These are phyloP conservation scores for Arothron firmamentum DNA, from an alignment of 2,113 vertebrate species.

Conservation along the genomic window DNA sequence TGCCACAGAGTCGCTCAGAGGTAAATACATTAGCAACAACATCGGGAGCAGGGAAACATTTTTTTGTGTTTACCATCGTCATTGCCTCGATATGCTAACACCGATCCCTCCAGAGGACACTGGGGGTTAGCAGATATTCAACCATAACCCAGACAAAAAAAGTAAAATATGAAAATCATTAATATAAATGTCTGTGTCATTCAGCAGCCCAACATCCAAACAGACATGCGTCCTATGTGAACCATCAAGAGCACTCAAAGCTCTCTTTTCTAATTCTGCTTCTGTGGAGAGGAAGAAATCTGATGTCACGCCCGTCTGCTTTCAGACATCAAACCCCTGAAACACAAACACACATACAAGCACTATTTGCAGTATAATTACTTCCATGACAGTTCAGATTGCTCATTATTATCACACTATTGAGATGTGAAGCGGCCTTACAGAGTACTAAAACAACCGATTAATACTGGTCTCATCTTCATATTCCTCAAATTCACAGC, in stretches of 20 bases:
- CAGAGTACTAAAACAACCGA: conserved; percentile 18
- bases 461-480: too few species aligned
- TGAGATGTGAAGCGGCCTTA: conserved; percentile 41
- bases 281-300: conserved; percentile 51
- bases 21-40: background rate
- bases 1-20: background rate
- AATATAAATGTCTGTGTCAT: conserved; percentile 24
- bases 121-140: background rate
- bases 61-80: background rate
- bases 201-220: conserved; percentile 26
- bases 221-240: conserved; percentile 50
- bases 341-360: conserved; percentile 44
- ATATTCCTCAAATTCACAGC: background rate
- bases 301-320: conserved; percentile 65
- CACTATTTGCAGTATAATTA: conserved; percentile 67
- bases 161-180: background rate
- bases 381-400: conserved; percentile 60
- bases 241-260: conserved; percentile 6
- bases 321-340: conserved; percentile 50
- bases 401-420: conserved; percentile 55
- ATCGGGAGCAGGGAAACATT: background rate
- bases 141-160: conserved; percentile 10
- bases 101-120: too few species aligned
- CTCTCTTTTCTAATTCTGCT: conserved; percentile 30
- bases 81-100: too few species aligned